A percentile compares a stretch with the other conserved stretches of the same genome.
Evolutionary conservation across 2,797 vertebrate genomes (phyloP).

Genomic region (Heteromormyrus szaboi): DNA sequence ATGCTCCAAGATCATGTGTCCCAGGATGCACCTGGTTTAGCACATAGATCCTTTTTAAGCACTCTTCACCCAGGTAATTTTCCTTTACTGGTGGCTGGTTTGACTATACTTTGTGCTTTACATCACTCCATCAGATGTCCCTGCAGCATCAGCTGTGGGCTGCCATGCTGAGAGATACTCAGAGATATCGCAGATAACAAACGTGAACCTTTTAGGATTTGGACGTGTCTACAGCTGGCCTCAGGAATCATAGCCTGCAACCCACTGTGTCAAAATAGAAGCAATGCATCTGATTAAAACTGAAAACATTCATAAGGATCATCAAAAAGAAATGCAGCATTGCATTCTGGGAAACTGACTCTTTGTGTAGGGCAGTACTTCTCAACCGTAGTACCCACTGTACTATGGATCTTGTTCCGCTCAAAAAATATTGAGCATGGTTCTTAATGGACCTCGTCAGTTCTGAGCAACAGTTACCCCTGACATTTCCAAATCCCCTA

Average conservation of each 20-base stretch:
- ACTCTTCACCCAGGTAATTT: constrained; percentile 38
- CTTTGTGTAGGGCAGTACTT: not conserved
- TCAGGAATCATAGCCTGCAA: constrained; percentile 41
- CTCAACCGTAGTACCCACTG: not conserved
- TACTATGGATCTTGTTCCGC: not conserved
- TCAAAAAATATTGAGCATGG: not conserved
- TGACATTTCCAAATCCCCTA: not conserved
- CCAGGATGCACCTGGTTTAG: constrained; percentile 46
- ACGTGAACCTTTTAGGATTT: constrained; percentile 20
- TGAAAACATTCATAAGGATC: constrained; percentile 35
- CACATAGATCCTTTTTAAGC: constrained; percentile 37
- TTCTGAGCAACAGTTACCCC: constrained; percentile 8
- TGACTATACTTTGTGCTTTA: constrained; percentile 37
- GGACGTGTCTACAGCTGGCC: constrained; percentile 32
- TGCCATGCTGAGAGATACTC: not conserved
- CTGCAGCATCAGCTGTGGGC: constrained; percentile 44
- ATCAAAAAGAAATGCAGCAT: not conserved
- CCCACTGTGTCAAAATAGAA: constrained; percentile 28
- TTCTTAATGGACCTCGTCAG: constrained; percentile 17
- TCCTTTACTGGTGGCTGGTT: constrained; percentile 38
- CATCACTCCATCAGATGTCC: constrained; percentile 36
- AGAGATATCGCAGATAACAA: constrained; percentile 21
- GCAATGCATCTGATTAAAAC: constrained; percentile 36
- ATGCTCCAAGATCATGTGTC: constrained; percentile 24
- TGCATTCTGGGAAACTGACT: constrained; percentile 21